Conservation (phyloP, 2,797 vertebrate species). For the Chrosomus eos region DNA sequence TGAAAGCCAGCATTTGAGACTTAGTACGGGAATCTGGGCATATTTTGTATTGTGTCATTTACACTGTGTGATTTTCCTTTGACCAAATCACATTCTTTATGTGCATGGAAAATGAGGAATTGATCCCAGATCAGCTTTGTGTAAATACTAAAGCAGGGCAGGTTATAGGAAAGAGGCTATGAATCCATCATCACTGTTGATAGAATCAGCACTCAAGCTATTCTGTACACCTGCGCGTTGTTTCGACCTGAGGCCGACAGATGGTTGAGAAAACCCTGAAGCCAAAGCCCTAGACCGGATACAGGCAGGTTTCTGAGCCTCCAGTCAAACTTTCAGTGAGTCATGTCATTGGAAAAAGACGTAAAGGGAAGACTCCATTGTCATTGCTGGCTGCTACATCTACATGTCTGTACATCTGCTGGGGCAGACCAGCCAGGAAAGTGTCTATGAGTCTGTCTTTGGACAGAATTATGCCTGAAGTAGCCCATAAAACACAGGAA, state of each 20-base stretch:
- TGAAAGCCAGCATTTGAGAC: slow-evolving; percentile 57
- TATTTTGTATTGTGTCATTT: slow-evolving; percentile 50
- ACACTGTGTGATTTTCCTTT: slow-evolving; percentile 3
- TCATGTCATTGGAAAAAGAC: slow-evolving; percentile 6
- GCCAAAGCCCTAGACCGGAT: slow-evolving; percentile 37
- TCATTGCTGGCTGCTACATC: neutral
- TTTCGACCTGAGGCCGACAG: slow-evolving; percentile 1
- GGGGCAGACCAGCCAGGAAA: slow-evolving; percentile 61
- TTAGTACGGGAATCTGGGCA: slow-evolving; percentile 59
- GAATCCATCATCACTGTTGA: slow-evolving; percentile 1
- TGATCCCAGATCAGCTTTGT: neutral
- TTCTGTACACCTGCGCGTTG: slow-evolving; percentile 27
- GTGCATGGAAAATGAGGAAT: neutral
- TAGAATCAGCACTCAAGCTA: neutral
- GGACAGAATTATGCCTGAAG: slow-evolving; percentile 15
- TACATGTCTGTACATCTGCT: slow-evolving; percentile 64
- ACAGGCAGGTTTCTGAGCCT: slow-evolving; percentile 7
- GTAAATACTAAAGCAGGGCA: neutral
- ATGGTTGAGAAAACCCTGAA: slow-evolving; percentile 2
- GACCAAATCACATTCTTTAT: neutral
- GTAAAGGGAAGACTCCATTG: slow-evolving; percentile 27
- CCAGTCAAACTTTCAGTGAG: slow-evolving; percentile 22
- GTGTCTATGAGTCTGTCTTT: slow-evolving; percentile 48
- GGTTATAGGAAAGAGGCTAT: slow-evolving; percentile 25
- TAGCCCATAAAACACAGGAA: neutral